Percentiles rank a stretch among this genome's conserved stretches.
These are phyloP conservation scores for Apodemia zela DNA, from an alignment of 2,888 invertebrate genomes.

Conservation along the genomic window DNA sequence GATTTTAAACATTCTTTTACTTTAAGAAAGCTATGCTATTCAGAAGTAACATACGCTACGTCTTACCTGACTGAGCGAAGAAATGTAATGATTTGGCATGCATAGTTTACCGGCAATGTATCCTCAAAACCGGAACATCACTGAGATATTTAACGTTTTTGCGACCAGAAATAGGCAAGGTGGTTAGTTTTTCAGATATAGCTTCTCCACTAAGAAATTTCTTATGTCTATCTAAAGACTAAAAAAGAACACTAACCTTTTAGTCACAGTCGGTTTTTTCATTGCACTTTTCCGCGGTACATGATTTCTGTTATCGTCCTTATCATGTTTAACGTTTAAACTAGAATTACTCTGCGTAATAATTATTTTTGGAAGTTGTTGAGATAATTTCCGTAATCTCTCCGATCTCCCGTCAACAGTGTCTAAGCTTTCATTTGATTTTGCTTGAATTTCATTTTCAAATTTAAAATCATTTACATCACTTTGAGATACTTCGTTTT, in stretches of 20 bases:
- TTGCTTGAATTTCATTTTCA: conserved; percentile 35
- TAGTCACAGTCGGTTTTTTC: conserved; percentile 28
- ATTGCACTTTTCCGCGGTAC: conserved; percentile 24
- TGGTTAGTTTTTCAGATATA: no score
- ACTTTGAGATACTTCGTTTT: conserved; percentile 4
- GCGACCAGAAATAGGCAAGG: no score
- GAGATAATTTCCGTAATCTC: conserved; percentile 57
- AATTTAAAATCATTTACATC: conserved; percentile 18
- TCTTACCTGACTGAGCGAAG: no score
- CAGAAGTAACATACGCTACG: no score
- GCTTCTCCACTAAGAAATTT: no score
- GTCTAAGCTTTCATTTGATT: conserved; percentile 46
- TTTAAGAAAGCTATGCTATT: no score
- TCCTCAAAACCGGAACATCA: no score
- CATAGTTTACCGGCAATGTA: no score
- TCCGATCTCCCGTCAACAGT: conserved; percentile 54
- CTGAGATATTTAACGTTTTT: no score
- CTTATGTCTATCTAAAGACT: no score
- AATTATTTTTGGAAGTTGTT: conserved; percentile 64
- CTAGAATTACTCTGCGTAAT: conserved; percentile 64
- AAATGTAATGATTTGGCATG: no score
- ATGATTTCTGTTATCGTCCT: conserved; percentile 25
- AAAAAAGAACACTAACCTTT: neutral
- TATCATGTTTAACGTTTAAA: conserved; percentile 40
- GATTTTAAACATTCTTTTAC: no score